Evolutionary conservation across 2,888 invertebrate species (phyloP), one percentile per base, ranked within the genome.

Genomic region (Dicyrtomina minuta): DNA sequence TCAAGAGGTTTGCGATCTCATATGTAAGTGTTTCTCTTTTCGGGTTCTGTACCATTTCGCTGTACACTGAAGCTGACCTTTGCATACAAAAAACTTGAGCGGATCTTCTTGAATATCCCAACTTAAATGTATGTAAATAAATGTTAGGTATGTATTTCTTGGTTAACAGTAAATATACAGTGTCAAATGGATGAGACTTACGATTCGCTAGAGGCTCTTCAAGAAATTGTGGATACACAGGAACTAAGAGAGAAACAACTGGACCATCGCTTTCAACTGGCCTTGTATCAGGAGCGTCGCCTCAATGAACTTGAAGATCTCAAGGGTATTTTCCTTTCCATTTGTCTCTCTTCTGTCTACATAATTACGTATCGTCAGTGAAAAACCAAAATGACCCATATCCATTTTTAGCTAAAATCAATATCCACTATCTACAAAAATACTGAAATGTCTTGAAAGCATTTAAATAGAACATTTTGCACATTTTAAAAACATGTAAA

Each of bases 201-300:
- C 61, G 72, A 75, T 53, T 73, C 77, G 17, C 70, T 78, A 51
- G 67, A 77, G 2, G 70, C 69, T 65, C 70, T 78, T 2, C 77
- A 78, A 80, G 87, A 89, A 79, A 80, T 88, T 70, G 86, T 90
- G 15, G 90, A 90, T 79, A 86, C 86, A 72, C 84, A 87, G 72
- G 89, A 89, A 74, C 85, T 90, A 80, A 87, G 90, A 79, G 88
- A 86, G 79, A 86, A 87, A 82, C 89, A 90, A 81, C 80, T 88
- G 53, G 88, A 90, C 79, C 90, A 90, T 79, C 84, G 87, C 75
- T 88, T 88, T 79, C 89, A 90, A 75, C 83, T 91, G 66, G 86
- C 87, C 20, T 81, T 89, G 75, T 89, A 89, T 77, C 87, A 89
- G 80, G 88, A 89, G 77, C 88, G 87, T 78, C 89, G 89, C 83